Evolutionary conservation across 2,113 vertebrate genomes (phyloP).

Genomic region (Sarotherodon lohbergeri): DNA sequence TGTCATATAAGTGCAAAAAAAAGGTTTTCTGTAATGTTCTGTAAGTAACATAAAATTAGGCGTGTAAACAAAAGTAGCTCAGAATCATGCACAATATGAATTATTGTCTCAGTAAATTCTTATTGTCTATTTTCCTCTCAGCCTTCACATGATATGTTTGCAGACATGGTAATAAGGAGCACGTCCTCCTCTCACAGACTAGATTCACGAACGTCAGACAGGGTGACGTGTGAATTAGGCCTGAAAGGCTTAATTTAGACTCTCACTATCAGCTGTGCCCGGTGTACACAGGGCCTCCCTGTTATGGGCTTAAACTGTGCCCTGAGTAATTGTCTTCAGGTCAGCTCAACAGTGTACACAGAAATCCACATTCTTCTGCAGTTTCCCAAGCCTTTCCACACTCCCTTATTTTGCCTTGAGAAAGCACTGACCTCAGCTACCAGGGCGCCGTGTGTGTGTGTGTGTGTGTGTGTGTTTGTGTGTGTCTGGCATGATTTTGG

Average conservation of each 20-base stretch:
- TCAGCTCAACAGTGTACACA: constrained; percentile 29
- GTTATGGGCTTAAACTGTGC: constrained; percentile 49
- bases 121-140: not conserved
- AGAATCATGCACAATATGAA: not conserved
- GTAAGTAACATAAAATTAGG: not conserved
- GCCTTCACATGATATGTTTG: not conserved
- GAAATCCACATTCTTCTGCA: constrained; percentile 59
- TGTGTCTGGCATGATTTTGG: constrained; percentile 34
- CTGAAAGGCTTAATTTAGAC: constrained; percentile 50
- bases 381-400: constrained; percentile 68
- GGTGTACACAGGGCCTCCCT: constrained; percentile 35
- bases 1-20: not conserved
- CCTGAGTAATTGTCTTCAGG: constrained; percentile 50
- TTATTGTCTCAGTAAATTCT: constrained; percentile 13
- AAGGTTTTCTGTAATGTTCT: not conserved
- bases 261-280: not conserved
- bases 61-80: not conserved
- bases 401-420: constrained; percentile 70
- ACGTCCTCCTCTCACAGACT: not conserved
- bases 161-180: not conserved
- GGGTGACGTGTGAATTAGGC: constrained; percentile 34
- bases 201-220: constrained; percentile 2
- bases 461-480: not conserved
- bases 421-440: constrained; percentile 72
- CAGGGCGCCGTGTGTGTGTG: constrained; percentile 23